Conservation (phyloP, 2,888 invertebrate genomes). For the Agriopis marginaria region DNA sequence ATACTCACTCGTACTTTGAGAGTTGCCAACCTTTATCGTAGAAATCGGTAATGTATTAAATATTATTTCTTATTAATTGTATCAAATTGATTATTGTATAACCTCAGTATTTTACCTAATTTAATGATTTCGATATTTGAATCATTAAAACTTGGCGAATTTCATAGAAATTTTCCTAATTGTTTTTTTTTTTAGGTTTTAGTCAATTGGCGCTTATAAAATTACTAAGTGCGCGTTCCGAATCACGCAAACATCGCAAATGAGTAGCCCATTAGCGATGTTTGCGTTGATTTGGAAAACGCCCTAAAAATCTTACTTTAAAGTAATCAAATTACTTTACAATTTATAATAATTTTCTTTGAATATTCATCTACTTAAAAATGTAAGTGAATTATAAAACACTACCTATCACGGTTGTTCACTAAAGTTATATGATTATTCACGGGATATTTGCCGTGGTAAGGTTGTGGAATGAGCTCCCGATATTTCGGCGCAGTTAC, state of each 20-base stretch:
- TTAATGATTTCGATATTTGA: background rate
- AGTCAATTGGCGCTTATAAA: background rate
- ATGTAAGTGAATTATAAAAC: too few relatives aligned
- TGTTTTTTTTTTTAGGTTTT: background rate
- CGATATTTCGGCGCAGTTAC: too few relatives aligned
- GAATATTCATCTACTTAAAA: too few relatives aligned
- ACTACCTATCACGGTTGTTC: too few relatives aligned
- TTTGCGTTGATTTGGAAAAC: too few relatives aligned
- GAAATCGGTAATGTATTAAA: background rate
- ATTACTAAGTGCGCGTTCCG: too few relatives aligned
- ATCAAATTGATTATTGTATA: background rate
- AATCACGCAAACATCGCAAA: too few relatives aligned
- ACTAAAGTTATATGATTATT: too few relatives aligned
- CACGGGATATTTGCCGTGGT: too few relatives aligned
- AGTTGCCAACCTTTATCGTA: background rate
- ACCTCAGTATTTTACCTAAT: background rate
- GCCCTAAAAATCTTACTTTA: background rate
- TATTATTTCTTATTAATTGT: background rate
- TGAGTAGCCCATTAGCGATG: too few relatives aligned
- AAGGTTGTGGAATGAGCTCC: too few relatives aligned
- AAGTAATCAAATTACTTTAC: conserved; percentile 11
- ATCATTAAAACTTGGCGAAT: background rate
- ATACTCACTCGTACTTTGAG: too few relatives aligned
- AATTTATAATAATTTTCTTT: background rate
- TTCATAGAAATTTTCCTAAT: background rate